Conservation (phyloP, 37 sponge, comb jelly and placozoan genomes). For the Aplysina aerophoba region DNA sequence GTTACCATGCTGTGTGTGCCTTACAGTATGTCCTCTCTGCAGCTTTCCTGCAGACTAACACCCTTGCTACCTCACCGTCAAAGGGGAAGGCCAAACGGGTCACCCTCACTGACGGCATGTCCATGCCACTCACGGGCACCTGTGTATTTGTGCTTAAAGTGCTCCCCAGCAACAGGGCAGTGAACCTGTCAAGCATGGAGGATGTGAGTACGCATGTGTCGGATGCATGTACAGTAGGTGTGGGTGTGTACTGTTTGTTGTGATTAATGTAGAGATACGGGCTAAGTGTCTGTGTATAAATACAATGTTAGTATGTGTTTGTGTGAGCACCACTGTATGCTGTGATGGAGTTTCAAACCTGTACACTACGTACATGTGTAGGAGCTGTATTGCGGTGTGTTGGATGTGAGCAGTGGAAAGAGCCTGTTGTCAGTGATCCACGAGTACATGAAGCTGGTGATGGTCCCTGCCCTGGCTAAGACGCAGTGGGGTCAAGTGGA, state of each 20-base stretch:
- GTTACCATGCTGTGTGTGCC: too few relatives aligned
- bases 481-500: constrained; percentile 61
- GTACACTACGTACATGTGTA: constrained; percentile 11
- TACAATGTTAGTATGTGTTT: neutral
- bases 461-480: constrained; percentile 78
- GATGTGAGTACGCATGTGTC: constrained; percentile 40
- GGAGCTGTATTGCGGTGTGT: constrained; percentile 71
- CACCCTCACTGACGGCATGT: constrained; percentile 75
- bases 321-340: neutral
- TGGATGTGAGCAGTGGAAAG: constrained; percentile 64
- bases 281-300: neutral
- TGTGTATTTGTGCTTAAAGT: constrained; percentile 82
- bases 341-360: neutral
- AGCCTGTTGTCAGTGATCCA: constrained; percentile 70
- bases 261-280: neutral
- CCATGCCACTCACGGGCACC: constrained; percentile 64
- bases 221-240: neutral
- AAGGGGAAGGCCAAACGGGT: constrained; percentile 52
- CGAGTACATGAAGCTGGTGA: constrained; percentile 62
- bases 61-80: constrained; percentile 22
- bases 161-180: constrained; percentile 47
- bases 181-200: constrained; percentile 62
- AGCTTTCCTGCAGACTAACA: neutral
- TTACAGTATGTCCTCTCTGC: neutral
- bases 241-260: too few relatives aligned